These are phyloP conservation scores for Perdix hodgsoniae DNA, from an alignment of 2,797 vertebrate species.

Conservation along the genomic window DNA sequence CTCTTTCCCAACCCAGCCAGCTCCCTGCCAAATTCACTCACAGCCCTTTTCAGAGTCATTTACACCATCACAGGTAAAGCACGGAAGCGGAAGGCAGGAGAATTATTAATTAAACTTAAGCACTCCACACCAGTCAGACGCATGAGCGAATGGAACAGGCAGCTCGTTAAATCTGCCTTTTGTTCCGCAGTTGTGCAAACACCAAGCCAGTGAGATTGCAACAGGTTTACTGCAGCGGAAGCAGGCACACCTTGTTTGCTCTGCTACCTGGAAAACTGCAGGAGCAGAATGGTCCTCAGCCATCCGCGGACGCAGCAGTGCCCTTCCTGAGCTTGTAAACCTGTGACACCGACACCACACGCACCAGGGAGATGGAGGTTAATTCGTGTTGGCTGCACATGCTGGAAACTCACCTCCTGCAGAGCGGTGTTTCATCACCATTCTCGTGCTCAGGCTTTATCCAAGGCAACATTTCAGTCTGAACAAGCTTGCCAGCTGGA, in stretches of 20 bases:
- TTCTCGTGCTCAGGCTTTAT: not conserved
- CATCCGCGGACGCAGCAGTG: not conserved
- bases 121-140: not conserved
- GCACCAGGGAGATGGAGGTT: not conserved
- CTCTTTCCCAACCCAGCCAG: not conserved
- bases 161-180: not conserved
- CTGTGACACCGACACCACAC: accelerated
- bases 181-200: not conserved
- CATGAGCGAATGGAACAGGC: accelerated
- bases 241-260: not conserved
- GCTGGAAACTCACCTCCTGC: not conserved
- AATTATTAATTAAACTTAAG: not conserved
- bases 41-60: not conserved
- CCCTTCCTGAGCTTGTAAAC: not conserved
- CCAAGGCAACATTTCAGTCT: not conserved
- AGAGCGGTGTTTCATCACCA: accelerated
- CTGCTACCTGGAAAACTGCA: conserved; percentile 5
- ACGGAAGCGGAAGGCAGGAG: not conserved
- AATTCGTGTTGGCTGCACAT: accelerated
- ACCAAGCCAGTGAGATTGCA: not conserved
- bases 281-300: not conserved
- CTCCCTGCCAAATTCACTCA: not conserved
- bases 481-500: not conserved
- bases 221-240: not conserved
- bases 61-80: not conserved